Evolutionary conservation across 2,113 vertebrate genomes (phyloP), one percentile per base, ranked within the genome.

Genomic region (Acrocephalus kingi): DNA sequence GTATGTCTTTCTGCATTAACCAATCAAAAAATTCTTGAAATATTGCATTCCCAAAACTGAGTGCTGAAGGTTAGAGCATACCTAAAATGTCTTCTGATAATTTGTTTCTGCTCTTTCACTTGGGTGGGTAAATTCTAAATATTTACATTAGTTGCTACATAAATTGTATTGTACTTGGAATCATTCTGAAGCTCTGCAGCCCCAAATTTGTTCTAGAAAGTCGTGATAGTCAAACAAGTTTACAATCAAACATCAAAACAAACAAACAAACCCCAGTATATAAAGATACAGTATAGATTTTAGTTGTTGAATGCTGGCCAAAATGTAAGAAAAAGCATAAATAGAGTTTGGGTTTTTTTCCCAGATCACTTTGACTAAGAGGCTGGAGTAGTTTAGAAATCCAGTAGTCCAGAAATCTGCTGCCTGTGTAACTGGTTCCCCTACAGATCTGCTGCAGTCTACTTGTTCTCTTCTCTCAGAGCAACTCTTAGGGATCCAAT

Each of bases 11-110:
- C 87, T 82, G 81, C 69, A 93, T 97, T 94, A 96, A 68, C 56
- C 2, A 15, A 87, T 92, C 93, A 84, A 83, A 80, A 92, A 94
- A 82, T 87, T 89, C 86, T 96, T 77, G 84, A 95, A 94, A 79
- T 49, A 76, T 20, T 91, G 73, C 49, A 87, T 87, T 94, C 66
- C n/a, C 58, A 71, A 81, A 90, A 45, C 86, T 41, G 74, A 87
- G 56, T 39, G 41, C 58, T 84, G 62, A n/a, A 76, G 56, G 51
- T 82, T 89, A 71, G 49, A 76, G 68, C 0, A 2, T 10, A 73
- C 49, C 74, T 73, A 64, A 89, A 93, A 79, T 39, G 11, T 41
- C 77, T 87, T 54, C 59, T 52, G 72, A 63, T 28, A 31, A 87
- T 92, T 62, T 89, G 37, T 71, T 86, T 79, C 69, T 92, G 52